Conservation (phyloP, 2,797 vertebrate genomes). For the Sciurus carolinensis region DNA sequence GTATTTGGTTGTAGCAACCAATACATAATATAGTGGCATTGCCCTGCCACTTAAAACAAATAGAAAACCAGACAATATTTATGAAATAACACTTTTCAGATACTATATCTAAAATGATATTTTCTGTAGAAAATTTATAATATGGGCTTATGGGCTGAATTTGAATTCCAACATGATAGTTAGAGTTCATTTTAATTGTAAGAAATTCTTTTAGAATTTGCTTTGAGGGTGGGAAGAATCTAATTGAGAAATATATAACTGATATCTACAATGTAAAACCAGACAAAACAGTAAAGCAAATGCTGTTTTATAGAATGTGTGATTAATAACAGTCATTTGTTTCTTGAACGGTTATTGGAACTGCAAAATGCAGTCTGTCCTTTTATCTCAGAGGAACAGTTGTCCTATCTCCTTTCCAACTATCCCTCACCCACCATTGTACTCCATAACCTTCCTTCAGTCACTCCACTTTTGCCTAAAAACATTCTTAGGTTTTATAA, state of each 20-base stretch:
- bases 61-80: neutral
- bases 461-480: neutral
- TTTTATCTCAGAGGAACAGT: conserved; percentile 37
- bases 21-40: neutral
- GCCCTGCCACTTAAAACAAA: neutral
- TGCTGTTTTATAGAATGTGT: conserved; percentile 16
- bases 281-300: neutral
- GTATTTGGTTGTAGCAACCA: too few relatives aligned
- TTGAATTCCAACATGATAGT: neutral
- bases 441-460: neutral
- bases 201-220: neutral
- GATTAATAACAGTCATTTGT: conserved; percentile 45
- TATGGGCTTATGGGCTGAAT: neutral
- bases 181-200: conserved; percentile 24
- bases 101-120: neutral
- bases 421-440: neutral
- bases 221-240: neutral
- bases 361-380: neutral
- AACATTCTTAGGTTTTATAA: neutral
- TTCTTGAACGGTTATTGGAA: conserved; percentile 32
- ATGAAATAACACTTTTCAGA: too few relatives aligned
- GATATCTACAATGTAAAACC: conserved; percentile 24
- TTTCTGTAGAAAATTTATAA: conserved; percentile 45
- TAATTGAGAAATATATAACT: conserved; percentile 1
- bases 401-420: neutral